Conservation (phyloP, 2,888 invertebrate genomes). For the Strigamia maritima region DNA sequence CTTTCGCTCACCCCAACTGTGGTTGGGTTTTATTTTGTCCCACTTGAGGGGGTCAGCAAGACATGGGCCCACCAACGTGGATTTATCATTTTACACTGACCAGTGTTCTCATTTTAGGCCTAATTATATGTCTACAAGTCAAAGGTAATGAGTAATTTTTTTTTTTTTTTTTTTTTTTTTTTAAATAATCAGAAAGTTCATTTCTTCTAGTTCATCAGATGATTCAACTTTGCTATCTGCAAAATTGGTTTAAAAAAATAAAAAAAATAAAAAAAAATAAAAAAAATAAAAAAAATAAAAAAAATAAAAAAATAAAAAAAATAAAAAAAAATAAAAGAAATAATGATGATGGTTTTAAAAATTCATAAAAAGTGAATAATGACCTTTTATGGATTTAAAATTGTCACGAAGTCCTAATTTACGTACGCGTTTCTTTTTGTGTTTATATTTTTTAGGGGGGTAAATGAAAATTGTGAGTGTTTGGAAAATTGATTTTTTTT, state of each 20-base stretch:
- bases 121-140: neutral
- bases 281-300: neutral
- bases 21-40: slow-evolving; percentile 32
- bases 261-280: neutral
- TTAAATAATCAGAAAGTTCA: neutral
- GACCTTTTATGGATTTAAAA: no score
- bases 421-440: no score
- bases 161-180: neutral
- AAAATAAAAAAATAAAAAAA: no score
- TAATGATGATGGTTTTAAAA: no score
- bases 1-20: slow-evolving; percentile 21
- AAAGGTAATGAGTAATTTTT: neutral
- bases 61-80: slow-evolving; percentile 30
- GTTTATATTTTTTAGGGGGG: neutral
- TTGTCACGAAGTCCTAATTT: no score
- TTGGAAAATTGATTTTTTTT: neutral
- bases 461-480: neutral
- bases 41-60: slow-evolving; percentile 30
- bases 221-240: neutral
- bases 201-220: neutral
- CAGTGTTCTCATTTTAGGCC: slow-evolving; percentile 18
- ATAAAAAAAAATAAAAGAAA: no score
- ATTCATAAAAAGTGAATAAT: no score
- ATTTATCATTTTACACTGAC: slow-evolving; percentile 21
- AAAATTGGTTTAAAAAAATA: neutral